Percentiles rank a stretch among this genome's conserved stretches.
Evolutionary conservation across 2,113 vertebrate species (phyloP).

Genomic region (Glaucomys volans): DNA sequence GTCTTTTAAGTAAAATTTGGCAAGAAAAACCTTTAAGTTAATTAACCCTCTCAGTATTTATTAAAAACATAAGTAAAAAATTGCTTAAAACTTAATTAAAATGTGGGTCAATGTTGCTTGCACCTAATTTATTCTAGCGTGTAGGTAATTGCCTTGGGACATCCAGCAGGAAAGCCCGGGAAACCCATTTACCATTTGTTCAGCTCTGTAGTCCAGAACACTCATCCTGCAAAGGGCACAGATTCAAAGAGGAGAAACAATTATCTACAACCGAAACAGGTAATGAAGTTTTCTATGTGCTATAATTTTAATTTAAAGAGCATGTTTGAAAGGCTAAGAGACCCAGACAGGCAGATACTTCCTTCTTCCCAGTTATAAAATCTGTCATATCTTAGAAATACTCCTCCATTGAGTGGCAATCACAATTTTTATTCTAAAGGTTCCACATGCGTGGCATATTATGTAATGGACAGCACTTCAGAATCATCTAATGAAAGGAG

Average conservation of each 20-base stretch:
- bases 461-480: conserved; percentile 76
- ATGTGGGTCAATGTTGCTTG: conserved; percentile 51
- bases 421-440: conserved; percentile 81
- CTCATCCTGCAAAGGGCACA: conserved; percentile 73
- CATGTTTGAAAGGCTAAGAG: conserved; percentile 78
- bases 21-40: conserved; percentile 56
- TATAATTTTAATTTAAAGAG: conserved; percentile 84
- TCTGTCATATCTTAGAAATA: conserved; percentile 80
- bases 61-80: conserved; percentile 66
- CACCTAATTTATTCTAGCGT: conserved; percentile 57
- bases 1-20: conserved; percentile 56
- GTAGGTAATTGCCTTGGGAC: conserved; percentile 40
- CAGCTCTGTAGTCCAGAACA: background rate
- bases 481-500: conserved; percentile 80
- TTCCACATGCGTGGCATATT: conserved; percentile 67
- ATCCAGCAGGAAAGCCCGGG: background rate
- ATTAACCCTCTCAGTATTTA: conserved; percentile 54
- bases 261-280: conserved; percentile 77
- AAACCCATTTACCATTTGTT: conserved; percentile 40
- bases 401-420: conserved; percentile 65
- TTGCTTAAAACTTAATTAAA: conserved; percentile 72
- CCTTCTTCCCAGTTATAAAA: conserved; percentile 75
- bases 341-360: conserved; percentile 64
- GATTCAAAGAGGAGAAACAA: conserved; percentile 76
- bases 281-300: conserved; percentile 83